A percentile compares a stretch with the other conserved stretches of the same genome.
Conservation (phyloP, 1,140 invertebrate genomes). For the Drosophila biarmipes region DNA sequence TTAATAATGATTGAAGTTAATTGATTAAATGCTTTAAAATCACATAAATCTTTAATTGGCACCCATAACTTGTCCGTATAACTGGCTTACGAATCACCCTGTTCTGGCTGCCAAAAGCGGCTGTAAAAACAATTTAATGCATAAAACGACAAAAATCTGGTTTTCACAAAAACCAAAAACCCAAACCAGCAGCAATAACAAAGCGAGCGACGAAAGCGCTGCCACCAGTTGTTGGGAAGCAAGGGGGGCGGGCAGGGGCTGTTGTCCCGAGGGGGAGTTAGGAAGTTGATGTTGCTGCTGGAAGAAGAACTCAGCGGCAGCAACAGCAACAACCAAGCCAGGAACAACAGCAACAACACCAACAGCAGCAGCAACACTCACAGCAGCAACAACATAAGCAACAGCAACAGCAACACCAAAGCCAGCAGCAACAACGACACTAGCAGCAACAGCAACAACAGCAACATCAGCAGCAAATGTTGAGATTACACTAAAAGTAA, state of each 20-base stretch:
- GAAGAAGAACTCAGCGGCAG: constrained; percentile 54
- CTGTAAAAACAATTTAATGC: constrained; percentile 83
- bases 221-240: constrained; percentile 41
- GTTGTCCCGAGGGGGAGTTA: constrained; percentile 22
- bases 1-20: neutral
- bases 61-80: neutral
- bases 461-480: constrained; percentile 63
- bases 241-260: neutral
- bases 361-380: constrained; percentile 1
- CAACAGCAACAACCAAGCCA: constrained; percentile 10
- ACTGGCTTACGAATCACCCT: constrained; percentile 48
- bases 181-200: constrained; percentile 43
- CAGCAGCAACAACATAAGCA: neutral
- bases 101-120: constrained; percentile 65
- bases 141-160: constrained; percentile 82
- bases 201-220: constrained; percentile 65
- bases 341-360: neutral
- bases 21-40: neutral
- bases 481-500: constrained; percentile 80
- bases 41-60: neutral
- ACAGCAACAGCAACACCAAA: constrained; percentile 3
- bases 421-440: constrained; percentile 4
- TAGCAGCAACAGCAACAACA: constrained; percentile 42
- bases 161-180: constrained; percentile 76
- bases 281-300: constrained; percentile 62